These are phyloP conservation scores for Diploptera punctata DNA, from an alignment of 2,888 invertebrate species.

Conservation along the genomic window DNA sequence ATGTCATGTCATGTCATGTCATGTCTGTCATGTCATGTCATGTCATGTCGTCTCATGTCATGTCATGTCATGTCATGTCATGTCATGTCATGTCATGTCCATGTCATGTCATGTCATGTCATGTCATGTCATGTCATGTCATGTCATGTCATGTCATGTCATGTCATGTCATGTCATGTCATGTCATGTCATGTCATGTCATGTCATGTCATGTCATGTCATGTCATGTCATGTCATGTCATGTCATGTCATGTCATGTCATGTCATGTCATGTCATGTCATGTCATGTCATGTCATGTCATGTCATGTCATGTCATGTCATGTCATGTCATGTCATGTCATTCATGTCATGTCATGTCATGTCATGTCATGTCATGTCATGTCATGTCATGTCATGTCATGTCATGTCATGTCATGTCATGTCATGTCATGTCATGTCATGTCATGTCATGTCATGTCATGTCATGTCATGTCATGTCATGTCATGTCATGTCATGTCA, in stretches of 20 bases:
- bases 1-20: no score
- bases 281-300: background rate
- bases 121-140: background rate
- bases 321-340: background rate
- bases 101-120: background rate
- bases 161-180: background rate
- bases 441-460: no score
- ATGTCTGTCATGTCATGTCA: background rate
- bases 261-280: background rate
- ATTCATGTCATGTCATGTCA: no score
- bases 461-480: background rate
- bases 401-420: no score
- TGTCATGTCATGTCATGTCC: background rate
- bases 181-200: background rate
- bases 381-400: no score
- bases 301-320: background rate
- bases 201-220: background rate
- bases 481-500: background rate
- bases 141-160: background rate
- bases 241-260: background rate
- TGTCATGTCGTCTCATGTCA: background rate
- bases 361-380: background rate
- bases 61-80: background rate
- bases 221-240: background rate
- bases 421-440: background rate